Percentiles rank a stretch among this genome's conserved stretches.
Evolutionary conservation across 1,140 invertebrate genomes (phyloP).

Genomic region (Coelopa frigida): DNA sequence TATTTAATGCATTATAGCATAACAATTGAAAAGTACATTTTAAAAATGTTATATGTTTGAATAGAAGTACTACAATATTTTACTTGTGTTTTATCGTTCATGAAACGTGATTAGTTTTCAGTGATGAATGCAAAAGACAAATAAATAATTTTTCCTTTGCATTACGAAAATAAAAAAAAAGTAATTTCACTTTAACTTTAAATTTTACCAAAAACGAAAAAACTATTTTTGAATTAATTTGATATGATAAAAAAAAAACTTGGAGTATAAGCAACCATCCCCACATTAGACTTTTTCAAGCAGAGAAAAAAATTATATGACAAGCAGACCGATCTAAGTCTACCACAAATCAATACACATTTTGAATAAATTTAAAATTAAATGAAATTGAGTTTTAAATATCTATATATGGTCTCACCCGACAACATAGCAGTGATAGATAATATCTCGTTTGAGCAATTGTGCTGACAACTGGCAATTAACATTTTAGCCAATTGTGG

Average conservation of each 20-base stretch:
- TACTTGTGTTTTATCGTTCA: constrained; percentile 11
- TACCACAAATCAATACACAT: constrained; percentile 8
- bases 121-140: constrained; percentile 44
- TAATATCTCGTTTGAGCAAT: constrained; percentile 98
- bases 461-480: constrained; percentile 93
- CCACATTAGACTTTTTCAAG: background rate
- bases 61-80: no score
- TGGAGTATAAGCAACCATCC: background rate
- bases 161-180: no score
- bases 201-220: background rate
- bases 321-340: background rate
- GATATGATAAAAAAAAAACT: background rate
- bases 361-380: background rate
- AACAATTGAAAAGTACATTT: background rate
- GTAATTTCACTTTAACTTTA: constrained; percentile 19
- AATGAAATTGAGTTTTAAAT: background rate
- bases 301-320: constrained; percentile 1
- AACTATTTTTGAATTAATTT: background rate
- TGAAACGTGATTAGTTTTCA: constrained; percentile 26
- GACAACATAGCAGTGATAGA: constrained; percentile 99
- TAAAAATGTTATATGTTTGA: no score
- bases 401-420: constrained; percentile 65
- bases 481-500: constrained; percentile 99
- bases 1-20: no score
- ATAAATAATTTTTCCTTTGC: constrained; percentile 32